Evolutionary conservation across 64 coral and sea anemone species (phyloP).

Genomic region (Montipora cactus): DNA sequence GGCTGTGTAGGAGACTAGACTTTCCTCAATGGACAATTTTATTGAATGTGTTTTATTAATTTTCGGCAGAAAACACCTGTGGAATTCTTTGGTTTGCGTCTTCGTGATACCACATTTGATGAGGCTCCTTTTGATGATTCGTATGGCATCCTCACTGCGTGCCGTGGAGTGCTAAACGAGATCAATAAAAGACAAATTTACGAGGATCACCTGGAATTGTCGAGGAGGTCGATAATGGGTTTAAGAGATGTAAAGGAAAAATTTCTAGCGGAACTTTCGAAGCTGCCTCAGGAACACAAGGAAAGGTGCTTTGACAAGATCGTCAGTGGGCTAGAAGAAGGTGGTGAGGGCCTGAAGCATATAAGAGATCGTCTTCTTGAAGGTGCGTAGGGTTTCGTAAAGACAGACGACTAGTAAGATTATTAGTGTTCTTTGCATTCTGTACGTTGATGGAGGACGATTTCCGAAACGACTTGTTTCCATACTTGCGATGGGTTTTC

Average conservation of each 20-base stretch:
- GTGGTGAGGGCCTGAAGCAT: not conserved
- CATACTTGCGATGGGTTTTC: too few species aligned
- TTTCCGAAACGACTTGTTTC: too few species aligned
- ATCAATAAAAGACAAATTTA: not conserved
- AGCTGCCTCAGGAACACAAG: not conserved
- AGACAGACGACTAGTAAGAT: too few species aligned
- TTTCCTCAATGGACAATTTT: too few species aligned
- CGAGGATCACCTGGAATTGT: not conserved
- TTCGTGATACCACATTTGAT: not conserved
- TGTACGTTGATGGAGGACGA: too few species aligned
- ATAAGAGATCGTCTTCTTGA: not conserved
- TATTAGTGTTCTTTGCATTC: too few species aligned
- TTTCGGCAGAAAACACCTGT: slow-evolving; percentile 3
- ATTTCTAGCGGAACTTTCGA: not conserved
- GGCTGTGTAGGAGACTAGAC: too few species aligned
- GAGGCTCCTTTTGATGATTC: not conserved
- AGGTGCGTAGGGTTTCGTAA: not conserved
- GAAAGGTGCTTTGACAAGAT: slow-evolving; percentile 4
- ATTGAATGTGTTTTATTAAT: not conserved
- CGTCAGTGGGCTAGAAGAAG: not conserved
- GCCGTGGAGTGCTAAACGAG: not conserved
- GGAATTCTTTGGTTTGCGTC: slow-evolving; percentile 30
- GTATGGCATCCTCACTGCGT: not conserved
- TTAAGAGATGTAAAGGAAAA: not conserved
- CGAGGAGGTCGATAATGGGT: too few species aligned